These are phyloP conservation scores for Rhinichthys osculus DNA, from an alignment of 2,797 vertebrate genomes.

Conservation along the genomic window DNA sequence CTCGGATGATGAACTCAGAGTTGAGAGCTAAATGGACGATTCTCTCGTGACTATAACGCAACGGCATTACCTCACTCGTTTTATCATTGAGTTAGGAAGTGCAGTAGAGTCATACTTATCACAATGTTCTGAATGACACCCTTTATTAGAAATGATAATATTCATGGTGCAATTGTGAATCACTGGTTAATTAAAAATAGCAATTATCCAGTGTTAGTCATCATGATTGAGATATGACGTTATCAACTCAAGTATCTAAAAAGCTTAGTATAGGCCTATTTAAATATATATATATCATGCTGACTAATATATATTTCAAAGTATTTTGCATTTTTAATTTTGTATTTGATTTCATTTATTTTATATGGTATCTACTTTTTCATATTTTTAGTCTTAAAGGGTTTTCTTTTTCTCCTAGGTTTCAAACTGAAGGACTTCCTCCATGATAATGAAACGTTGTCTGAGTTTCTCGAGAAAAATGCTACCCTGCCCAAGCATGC, in stretches of 20 bases:
- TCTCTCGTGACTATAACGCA: neutral
- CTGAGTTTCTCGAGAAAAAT: constrained; percentile 88
- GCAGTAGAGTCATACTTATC: constrained; percentile 1
- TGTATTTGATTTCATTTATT: neutral
- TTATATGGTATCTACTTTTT: neutral
- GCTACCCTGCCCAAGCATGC: constrained; percentile 83
- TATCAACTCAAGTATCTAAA: neutral
- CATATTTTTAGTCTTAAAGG: neutral
- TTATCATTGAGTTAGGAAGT: neutral
- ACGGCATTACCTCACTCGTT: constrained; percentile 9
- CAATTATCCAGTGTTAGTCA: neutral
- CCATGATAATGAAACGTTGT: constrained; percentile 88
- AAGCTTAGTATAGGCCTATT: too few species aligned
- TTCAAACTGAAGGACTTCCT: constrained; percentile 94
- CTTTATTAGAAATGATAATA: constrained; percentile 26
- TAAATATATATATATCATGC: neutral
- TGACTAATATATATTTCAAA: neutral
- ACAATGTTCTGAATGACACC: neutral
- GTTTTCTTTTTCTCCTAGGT: constrained; percentile 70
- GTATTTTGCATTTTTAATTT: neutral
- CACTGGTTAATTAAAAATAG: neutral
- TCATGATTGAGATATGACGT: neutral
- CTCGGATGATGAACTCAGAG: neutral
- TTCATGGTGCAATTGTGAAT: neutral
- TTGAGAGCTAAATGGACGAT: neutral